Evolutionary conservation across 2,113 vertebrate species (phyloP), one percentile per base, ranked within the genome.

Genomic region (Nicator chloris): DNA sequence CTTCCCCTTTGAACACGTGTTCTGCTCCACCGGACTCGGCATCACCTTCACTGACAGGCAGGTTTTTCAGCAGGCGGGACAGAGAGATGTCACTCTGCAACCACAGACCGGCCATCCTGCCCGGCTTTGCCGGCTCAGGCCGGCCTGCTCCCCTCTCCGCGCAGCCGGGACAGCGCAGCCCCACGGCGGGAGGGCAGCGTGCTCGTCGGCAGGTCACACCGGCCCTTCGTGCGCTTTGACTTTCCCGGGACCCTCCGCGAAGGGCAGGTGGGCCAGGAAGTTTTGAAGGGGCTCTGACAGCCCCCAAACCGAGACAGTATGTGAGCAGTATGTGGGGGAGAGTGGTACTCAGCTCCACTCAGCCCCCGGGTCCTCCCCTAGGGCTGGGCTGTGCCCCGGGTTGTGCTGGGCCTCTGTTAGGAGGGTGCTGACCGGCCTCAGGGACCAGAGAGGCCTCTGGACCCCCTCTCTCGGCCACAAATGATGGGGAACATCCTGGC

Each of bases 131-230:
- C 5, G 3, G 45, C 4, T 19, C 63, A 9, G 4, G 4, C 21
- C 47, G 20, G 44, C 7, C 3, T 51, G 59, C 21, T 42, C 23
- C 23, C 18, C 40, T 65, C n/a, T 65, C 45, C n/a, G 1, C 0
- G 21, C 22, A 61, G 50, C 15, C 19, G 47, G 16, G 21, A 31
- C 61, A 39, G 72, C 42, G 2, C 11, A 3, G n/a, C 7, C 37
- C 31, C 3, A 0, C 47, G 23, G 39, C 4, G 0, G 11, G 13
- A 39, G 27, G 21, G 27, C 6, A 7, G 15, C 4, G 3, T 0
- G 14, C 68, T 61, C 82, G 30, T 3, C 64, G 27, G 23, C 1
- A 0, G 28, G 8, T n/a, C 18, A 26, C n/a, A 7, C 19, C 0
- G 12, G 50, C 50, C 33, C 78, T 33, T 44, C 11, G 0, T 2